Conservation (phyloP, 2,113 vertebrate species). For the Pavo muticus region DNA sequence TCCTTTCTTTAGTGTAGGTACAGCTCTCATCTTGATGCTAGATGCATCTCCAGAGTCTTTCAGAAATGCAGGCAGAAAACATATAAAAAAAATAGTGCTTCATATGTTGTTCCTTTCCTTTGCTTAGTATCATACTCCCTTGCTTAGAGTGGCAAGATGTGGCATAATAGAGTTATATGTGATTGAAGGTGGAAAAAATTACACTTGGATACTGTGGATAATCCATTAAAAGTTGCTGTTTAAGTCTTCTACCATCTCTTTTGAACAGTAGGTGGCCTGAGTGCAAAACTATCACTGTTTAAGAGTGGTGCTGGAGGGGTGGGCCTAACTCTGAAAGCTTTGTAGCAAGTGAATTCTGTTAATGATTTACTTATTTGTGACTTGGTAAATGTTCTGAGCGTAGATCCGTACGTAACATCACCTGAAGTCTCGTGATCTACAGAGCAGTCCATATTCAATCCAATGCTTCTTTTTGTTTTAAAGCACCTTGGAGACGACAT, state of each 20-base stretch:
- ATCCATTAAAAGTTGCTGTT: not conserved
- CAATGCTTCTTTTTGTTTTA: not conserved
- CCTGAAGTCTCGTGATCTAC: fast-evolving
- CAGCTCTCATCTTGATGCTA: not conserved
- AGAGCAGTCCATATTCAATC: fast-evolving
- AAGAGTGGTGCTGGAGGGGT: not conserved
- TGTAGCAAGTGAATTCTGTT: not conserved
- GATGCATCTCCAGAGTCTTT: not conserved
- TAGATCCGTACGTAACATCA: not conserved
- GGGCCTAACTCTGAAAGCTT: fast-evolving
- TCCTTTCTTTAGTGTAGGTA: not conserved
- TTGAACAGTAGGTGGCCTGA: not conserved
- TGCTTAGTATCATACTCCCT: not conserved
- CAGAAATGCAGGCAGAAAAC: not conserved
- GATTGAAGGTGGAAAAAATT: not conserved
- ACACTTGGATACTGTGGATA: not conserved
- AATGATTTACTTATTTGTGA: not conserved
- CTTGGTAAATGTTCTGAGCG: fast-evolving
- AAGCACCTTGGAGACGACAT: conserved; percentile 95
- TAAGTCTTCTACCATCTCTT: fast-evolving
- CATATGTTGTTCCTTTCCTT: not conserved
- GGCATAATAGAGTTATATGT: not conserved
- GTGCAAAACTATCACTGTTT: not conserved
- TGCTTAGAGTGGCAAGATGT: not conserved
- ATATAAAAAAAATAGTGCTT: not conserved